Evolutionary conservation across 2,888 invertebrate genomes (phyloP).

Genomic region (Stenodera caucasica): DNA sequence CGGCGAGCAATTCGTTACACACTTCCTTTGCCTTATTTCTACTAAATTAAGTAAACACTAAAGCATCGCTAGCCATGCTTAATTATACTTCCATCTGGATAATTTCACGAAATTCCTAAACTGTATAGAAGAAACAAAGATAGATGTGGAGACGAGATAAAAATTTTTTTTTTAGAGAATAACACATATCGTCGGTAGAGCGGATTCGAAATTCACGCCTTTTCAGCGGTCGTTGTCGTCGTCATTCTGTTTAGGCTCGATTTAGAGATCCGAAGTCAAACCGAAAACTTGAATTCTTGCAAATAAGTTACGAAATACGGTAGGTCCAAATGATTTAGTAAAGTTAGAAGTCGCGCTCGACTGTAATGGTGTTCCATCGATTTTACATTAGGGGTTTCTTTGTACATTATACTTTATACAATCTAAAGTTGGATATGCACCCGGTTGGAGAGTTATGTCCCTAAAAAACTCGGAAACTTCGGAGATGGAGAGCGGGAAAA

Average conservation of each 20-base stretch:
- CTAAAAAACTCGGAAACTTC: conserved; percentile 51
- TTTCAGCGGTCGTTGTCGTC: conserved; percentile 7
- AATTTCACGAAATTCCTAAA: neutral
- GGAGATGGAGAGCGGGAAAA: conserved; percentile 54
- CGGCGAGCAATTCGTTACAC: conserved; percentile 23
- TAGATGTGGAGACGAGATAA: no score
- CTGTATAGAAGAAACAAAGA: neutral
- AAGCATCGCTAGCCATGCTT: conserved; percentile 6
- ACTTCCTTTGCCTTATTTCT: conserved; percentile 24
- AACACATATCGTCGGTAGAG: neutral
- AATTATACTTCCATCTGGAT: conserved; percentile 7
- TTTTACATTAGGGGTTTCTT: conserved; percentile 60
- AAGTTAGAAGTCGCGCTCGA: conserved; percentile 53
- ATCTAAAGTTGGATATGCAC: conserved; percentile 59
- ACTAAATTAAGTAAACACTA: conserved; percentile 28
- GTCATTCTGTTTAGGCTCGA: conserved; percentile 4
- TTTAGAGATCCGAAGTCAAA: conserved; percentile 6
- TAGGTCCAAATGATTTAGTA: conserved; percentile 51
- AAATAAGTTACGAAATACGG: conserved; percentile 45
- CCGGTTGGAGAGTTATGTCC: conserved; percentile 55
- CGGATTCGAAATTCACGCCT: neutral
- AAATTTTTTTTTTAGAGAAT: no score
- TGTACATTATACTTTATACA: conserved; percentile 59
- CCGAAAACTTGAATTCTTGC: conserved; percentile 36
- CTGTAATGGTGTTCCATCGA: conserved; percentile 58